Percentiles rank a stretch among this genome's conserved stretches.
Conservation (phyloP, 2,797 vertebrate genomes). For the Anniella stebbinsi region DNA sequence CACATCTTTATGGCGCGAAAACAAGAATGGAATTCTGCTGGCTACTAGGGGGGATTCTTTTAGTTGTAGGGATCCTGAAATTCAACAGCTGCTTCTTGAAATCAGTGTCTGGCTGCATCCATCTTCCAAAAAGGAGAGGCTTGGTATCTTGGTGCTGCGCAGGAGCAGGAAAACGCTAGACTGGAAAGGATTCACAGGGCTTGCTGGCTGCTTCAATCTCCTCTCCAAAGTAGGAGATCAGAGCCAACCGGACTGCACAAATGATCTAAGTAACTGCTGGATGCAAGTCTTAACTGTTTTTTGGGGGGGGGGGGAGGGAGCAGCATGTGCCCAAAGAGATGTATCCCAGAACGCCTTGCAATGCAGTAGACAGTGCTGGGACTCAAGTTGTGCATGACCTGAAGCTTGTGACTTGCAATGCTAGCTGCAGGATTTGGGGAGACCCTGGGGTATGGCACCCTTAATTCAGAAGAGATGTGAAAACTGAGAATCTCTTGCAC, state of each 20-base stretch:
- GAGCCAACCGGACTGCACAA: neutral
- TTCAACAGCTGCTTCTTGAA: constrained; percentile 46
- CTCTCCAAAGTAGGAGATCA: neutral
- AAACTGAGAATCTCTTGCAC: neutral
- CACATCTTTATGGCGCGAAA: constrained; percentile 55
- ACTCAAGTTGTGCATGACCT: neutral
- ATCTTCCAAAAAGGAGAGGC: constrained; percentile 3
- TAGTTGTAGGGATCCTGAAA: constrained; percentile 43
- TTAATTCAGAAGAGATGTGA: neutral
- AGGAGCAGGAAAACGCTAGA: neutral
- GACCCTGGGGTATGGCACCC: neutral
- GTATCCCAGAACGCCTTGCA: neutral
- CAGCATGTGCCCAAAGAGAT: neutral
- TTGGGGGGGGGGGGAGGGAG: neutral
- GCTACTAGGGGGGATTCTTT: constrained; percentile 9
- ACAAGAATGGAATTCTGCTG: neutral
- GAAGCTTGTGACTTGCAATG: neutral
- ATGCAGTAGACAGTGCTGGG: neutral
- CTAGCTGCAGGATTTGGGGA: neutral
- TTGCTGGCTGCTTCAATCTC: neutral
- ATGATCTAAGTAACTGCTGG: neutral
- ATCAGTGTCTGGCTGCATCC: constrained; percentile 28
- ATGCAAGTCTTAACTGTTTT: neutral
- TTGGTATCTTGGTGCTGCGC: neutral
- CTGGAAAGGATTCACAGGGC: neutral